Conservation (phyloP, 2,888 invertebrate genomes). For the Hyposoter dolosus region DNA sequence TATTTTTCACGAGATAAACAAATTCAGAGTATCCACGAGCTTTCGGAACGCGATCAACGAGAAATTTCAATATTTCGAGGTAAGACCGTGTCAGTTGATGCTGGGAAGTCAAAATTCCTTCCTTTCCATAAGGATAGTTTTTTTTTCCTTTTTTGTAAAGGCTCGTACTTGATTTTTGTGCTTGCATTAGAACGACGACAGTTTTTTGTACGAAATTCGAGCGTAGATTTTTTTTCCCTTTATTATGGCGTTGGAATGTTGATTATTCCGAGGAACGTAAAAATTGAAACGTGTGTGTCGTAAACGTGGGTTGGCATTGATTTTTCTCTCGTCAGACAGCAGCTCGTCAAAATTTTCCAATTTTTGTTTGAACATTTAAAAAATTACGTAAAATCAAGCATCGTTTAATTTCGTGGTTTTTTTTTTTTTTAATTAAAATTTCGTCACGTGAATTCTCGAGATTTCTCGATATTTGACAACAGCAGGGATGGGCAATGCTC, state of each 20-base stretch:
- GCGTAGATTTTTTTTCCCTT: background rate
- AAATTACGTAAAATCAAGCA: background rate
- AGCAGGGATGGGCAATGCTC: slow-evolving; percentile 23
- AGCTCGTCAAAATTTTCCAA: background rate
- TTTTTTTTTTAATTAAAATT: background rate
- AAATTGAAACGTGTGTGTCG: background rate
- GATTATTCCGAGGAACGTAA: background rate
- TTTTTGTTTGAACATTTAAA: background rate
- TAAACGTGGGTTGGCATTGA: slow-evolving; percentile 37
- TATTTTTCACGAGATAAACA: background rate
- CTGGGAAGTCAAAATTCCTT: background rate
- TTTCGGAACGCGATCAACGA: slow-evolving; percentile 33
- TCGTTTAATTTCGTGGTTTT: background rate
- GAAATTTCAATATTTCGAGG: slow-evolving; percentile 46
- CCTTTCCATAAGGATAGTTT: background rate
- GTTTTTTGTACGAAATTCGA: background rate
- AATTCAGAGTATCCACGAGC: background rate
- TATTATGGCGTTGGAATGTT: background rate
- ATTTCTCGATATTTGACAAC: background rate
- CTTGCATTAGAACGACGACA: background rate
- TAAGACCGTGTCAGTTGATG: slow-evolving; percentile 47
- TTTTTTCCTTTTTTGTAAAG: background rate
- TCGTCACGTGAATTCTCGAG: background rate
- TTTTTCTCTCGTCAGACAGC: slow-evolving; percentile 21
- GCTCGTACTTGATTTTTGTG: background rate